Conservation (phyloP, 2,888 invertebrate species). For the Homarus gammarus region DNA sequence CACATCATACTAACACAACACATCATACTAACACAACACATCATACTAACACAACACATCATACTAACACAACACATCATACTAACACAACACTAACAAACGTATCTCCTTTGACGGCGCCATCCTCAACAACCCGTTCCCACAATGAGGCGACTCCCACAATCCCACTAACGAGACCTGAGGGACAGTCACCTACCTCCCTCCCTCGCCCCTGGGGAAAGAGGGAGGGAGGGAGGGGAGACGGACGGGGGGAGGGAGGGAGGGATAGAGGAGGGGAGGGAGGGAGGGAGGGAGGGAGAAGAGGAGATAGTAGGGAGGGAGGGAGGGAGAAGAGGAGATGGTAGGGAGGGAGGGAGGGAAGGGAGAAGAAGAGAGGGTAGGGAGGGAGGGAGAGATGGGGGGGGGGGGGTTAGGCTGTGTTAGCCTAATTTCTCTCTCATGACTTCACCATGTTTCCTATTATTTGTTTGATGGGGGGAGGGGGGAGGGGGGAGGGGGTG, state of each 20-base stretch:
- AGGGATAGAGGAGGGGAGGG: neutral
- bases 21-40: too few species aligned
- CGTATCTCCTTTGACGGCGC: too few species aligned
- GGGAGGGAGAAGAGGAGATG: neutral
- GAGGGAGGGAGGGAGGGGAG: neutral
- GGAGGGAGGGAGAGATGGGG: neutral
- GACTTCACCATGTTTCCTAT: slow-evolving; percentile 15
- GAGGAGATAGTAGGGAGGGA: neutral
- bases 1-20: too few species aligned
- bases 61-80: too few species aligned
- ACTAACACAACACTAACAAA: too few species aligned
- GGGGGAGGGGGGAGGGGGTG: neutral
- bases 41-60: too few species aligned
- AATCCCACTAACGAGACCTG: neutral
- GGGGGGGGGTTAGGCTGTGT: neutral
- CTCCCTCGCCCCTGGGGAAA: neutral
- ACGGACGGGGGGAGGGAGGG: neutral
- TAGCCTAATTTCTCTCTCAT: slow-evolving; percentile 31
- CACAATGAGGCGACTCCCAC: neutral
- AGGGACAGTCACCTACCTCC: too few species aligned
- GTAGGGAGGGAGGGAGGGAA: neutral
- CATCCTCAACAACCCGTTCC: neutral
- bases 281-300: neutral
- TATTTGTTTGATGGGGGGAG: neutral
- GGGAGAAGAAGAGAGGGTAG: too few species aligned